Conservation (phyloP, 2,797 vertebrate genomes). For the Aselliscus stoliczkanus region DNA sequence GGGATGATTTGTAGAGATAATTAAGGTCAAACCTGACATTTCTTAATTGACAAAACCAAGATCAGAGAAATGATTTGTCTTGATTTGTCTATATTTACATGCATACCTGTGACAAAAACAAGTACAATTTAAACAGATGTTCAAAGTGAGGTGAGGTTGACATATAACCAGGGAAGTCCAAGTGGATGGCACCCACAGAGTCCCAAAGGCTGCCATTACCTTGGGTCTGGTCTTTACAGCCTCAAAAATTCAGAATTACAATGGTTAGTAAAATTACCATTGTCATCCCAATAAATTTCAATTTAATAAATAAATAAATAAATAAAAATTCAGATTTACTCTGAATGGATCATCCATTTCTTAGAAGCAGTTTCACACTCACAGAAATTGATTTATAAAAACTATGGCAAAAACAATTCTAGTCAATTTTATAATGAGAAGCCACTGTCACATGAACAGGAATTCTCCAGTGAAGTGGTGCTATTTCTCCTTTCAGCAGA, state of each 20-base stretch:
- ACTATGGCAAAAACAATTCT: not conserved
- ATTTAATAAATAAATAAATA: too few relatives aligned
- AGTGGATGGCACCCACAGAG: not conserved
- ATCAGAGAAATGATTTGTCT: not conserved
- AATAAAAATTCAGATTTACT: not conserved
- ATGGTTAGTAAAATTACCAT: too few relatives aligned
- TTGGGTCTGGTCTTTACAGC: not conserved
- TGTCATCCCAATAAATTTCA: too few relatives aligned
- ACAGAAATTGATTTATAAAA: not conserved
- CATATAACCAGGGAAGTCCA: not conserved
- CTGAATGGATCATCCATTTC: not conserved
- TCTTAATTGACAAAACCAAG: conserved; percentile 16
- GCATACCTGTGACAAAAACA: not conserved
- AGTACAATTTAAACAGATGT: not conserved
- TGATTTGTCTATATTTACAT: not conserved
- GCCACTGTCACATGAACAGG: not conserved
- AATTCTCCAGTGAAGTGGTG: not conserved
- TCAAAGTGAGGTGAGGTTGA: not conserved
- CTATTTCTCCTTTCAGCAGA: not conserved
- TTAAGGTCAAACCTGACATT: conserved; percentile 11
- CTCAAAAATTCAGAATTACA: not conserved
- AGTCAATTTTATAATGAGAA: not conserved
- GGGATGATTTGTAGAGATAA: not conserved
- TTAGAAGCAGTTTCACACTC: not conserved
- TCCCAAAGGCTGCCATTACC: not conserved